Conservation (phyloP, 2,113 vertebrate genomes). For the Vanacampus margaritifer region DNA sequence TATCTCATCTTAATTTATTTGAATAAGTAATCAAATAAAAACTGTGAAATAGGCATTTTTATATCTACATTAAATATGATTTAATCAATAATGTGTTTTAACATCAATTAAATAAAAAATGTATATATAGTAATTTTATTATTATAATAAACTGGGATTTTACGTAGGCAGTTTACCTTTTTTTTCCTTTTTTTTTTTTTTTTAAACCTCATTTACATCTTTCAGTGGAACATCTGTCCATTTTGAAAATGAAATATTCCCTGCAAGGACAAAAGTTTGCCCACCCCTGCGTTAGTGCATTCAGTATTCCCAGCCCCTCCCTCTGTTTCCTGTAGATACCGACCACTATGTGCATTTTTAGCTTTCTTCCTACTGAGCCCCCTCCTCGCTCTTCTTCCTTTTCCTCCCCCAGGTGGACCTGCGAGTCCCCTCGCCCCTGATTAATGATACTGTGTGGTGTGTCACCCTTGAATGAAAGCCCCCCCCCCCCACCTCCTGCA, state of each 20-base stretch:
- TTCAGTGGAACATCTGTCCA: too few relatives aligned
- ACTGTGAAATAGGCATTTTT: too few relatives aligned
- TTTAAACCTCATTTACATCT: too few relatives aligned
- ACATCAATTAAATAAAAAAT: too few relatives aligned
- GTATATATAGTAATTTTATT: too few relatives aligned
- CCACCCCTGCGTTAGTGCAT: neutral
- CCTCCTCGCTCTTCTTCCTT: constrained; percentile 30
- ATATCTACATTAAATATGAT: too few relatives aligned
- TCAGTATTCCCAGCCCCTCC: constrained; percentile 2
- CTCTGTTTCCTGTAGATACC: neutral
- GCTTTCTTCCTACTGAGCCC: constrained; percentile 4
- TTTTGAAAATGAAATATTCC: neutral
- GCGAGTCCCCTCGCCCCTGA: constrained; percentile 32
- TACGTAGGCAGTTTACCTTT: too few relatives aligned
- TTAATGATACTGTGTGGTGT: constrained; percentile 34
- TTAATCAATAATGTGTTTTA: too few relatives aligned
- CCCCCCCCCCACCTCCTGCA: constrained; percentile 38
- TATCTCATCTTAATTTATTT: too few relatives aligned
- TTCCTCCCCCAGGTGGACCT: constrained; percentile 53
- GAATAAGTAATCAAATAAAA: too few relatives aligned
- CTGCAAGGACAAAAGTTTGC: neutral
- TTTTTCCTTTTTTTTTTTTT: too few relatives aligned
- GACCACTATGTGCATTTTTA: neutral
- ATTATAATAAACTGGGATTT: too few relatives aligned
- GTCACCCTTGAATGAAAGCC: constrained; percentile 48